Evolutionary conservation across 2,888 invertebrate species (phyloP).

Genomic region (Gari tellinella): DNA sequence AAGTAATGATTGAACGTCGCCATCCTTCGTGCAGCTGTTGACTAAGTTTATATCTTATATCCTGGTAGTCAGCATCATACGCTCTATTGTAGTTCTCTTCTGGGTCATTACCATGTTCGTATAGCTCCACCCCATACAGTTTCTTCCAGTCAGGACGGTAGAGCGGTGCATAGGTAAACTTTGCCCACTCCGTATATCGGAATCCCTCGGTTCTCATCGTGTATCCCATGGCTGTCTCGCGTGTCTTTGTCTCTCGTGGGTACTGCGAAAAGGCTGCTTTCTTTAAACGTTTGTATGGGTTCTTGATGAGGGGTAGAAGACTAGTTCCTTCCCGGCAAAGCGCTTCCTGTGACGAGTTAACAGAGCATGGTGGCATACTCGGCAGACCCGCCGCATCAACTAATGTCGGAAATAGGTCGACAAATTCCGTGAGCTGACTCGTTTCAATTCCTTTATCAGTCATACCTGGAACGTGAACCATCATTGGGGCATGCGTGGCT

Average conservation of each 20-base stretch:
- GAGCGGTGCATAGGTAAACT: conserved; percentile 34
- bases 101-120: conserved; percentile 89
- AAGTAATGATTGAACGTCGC: background rate
- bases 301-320: conserved; percentile 57
- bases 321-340: conserved; percentile 66
- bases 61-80: conserved; percentile 81
- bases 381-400: conserved; percentile 68
- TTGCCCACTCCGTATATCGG: conserved; percentile 64
- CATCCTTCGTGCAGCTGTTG: conserved; percentile 42
- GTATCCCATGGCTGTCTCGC: conserved; percentile 64
- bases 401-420: conserved; percentile 72
- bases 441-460: conserved; percentile 53
- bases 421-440: conserved; percentile 60
- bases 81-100: conserved; percentile 90
- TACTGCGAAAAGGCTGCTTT: conserved; percentile 49
- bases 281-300: conserved; percentile 37
- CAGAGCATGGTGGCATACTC: conserved; percentile 49
- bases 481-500: conserved; percentile 70
- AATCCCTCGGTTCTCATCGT: conserved; percentile 61
- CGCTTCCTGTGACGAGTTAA: conserved; percentile 30
- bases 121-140: conserved; percentile 89
- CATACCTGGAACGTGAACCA: conserved; percentile 62
- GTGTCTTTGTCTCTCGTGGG: background rate
- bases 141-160: conserved; percentile 52
- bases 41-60: conserved; percentile 21